Base-by-base conservation (phyloP, 2,113 vertebrate genomes). In the Tinamus guttatus region DNA sequence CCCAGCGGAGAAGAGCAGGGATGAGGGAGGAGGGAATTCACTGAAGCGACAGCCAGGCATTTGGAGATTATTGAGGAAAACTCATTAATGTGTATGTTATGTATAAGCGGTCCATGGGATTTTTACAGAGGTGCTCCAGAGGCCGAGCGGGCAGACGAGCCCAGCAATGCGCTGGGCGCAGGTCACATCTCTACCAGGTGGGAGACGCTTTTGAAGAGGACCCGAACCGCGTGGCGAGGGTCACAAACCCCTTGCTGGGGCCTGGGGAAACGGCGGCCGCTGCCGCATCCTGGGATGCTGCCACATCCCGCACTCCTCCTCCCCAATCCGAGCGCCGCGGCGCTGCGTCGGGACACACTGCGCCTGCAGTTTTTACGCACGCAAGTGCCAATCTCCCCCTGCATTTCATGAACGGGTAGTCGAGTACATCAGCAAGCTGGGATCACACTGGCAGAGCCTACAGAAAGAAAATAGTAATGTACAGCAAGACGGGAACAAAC, bases 401-500 rank as follows among this genome's bases (percentile, higher is more conserved):
- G 84, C 3, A 1, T 64, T 24, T 49, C 82, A 58, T 11, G 13
- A 79, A 21, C 1, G 12, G 43, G 73, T 60, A 84, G 47, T 9
- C 88, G 17, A 86, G 73, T 13, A 34, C 73, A 45, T 58, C 19
- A 79, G 76, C 0, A 25, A 95, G 36, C 69, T 9, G 43, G 0
- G 2, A 64, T 58, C 28, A 4, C 4, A 36, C 0, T 1, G 69
- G 68, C 4, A 3, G 84, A 86, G 62, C 86, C 65, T 81, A 69
- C 90, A 8, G 40, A 27, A 24, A 94, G 94, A 92, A 96, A 96
- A 93, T 8, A 5, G 58, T 95, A 40, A 76, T 51, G 59, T 51
- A 65, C 19, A 90, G 93, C 14, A 22, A 94, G 93, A 92, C 77
- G 91, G 93, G 95, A 93, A 87, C 76, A 85, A 93, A 89, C 51